Evolutionary conservation across 2,888 invertebrate genomes (phyloP).

Genomic region (Phasia obesa): DNA sequence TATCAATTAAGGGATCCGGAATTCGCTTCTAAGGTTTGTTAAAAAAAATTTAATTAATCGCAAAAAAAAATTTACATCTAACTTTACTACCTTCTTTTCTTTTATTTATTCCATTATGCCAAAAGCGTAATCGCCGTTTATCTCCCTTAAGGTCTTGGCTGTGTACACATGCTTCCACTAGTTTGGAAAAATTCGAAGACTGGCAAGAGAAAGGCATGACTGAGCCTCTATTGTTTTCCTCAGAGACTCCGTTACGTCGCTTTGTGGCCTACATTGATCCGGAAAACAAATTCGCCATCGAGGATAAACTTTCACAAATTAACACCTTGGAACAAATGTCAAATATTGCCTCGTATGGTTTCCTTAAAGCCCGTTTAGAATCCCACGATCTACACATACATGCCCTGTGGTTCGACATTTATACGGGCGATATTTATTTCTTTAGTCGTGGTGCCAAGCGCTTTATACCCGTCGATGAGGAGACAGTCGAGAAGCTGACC

Average conservation of each 20-base stretch:
- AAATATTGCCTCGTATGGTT: conserved; percentile 96
- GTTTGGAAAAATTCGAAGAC: conserved; percentile 91
- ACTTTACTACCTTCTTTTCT: not conserved
- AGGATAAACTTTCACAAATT: conserved; percentile 97
- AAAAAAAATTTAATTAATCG: not conserved
- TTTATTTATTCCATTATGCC: not conserved
- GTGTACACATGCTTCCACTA: conserved; percentile 91
- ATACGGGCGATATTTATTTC: conserved; percentile 97
- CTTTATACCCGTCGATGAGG: conserved; percentile 94
- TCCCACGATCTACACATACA: conserved; percentile 93
- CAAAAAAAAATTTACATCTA: not conserved
- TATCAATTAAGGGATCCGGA: conserved; percentile 91
- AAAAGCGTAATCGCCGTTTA: conserved; percentile 88
- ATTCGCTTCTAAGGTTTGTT: conserved; percentile 86
- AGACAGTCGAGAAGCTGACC: conserved; percentile 88
- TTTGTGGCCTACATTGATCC: conserved; percentile 98
- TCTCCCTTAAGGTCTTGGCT: conserved; percentile 96
- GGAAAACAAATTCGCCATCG: conserved; percentile 92
- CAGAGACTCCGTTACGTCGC: conserved; percentile 92
- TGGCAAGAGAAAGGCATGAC: conserved; percentile 85
- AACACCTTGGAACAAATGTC: conserved; percentile 96
- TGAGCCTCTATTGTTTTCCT: conserved; percentile 92
- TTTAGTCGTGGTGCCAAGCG: conserved; percentile 93
- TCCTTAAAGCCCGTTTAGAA: conserved; percentile 91
- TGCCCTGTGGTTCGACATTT: conserved; percentile 98